Conservation (phyloP, 30 jellyfish, hydroid and myxozoan genomes). For the Turritopsis rubra region DNA sequence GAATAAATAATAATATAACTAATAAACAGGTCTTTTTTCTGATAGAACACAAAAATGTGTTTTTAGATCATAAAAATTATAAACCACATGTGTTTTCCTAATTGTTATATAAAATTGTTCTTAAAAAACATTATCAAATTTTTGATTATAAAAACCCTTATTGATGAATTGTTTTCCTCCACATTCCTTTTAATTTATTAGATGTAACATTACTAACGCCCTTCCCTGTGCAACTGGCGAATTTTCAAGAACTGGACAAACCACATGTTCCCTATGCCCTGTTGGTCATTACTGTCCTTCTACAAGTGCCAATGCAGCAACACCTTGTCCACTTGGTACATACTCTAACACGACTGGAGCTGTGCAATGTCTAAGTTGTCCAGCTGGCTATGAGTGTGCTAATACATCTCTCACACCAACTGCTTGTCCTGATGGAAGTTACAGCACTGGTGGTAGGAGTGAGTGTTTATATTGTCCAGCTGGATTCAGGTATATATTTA, state of each 20-base stretch:
- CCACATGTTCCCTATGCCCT: conserved; percentile 63
- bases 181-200: conserved; percentile 38
- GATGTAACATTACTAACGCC: conserved; percentile 34
- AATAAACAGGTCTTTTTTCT: no score
- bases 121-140: no score
- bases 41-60: no score
- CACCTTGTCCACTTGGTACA: conserved; percentile 84
- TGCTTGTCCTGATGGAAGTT: conserved; percentile 38
- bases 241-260: conserved; percentile 47
- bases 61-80: no score
- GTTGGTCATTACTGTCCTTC: conserved; percentile 62
- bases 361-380: conserved; percentile 62
- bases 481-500: conserved; percentile 1
- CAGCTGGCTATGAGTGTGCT: conserved; percentile 32
- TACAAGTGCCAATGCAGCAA: conserved; percentile 74
- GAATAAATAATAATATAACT: no score
- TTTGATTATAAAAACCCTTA: no score
- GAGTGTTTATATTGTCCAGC: conserved; percentile 31
- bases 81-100: no score
- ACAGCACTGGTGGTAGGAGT: conserved; percentile 5
- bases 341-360: conserved; percentile 72
- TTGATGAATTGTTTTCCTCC: not conserved
- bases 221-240: conserved; percentile 49
- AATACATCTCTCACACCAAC: conserved; percentile 33
- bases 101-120: no score